These are phyloP conservation scores for Caenorhabditis sp. DNA, from an alignment of 2,888 invertebrate species.

Conservation along the genomic window DNA sequence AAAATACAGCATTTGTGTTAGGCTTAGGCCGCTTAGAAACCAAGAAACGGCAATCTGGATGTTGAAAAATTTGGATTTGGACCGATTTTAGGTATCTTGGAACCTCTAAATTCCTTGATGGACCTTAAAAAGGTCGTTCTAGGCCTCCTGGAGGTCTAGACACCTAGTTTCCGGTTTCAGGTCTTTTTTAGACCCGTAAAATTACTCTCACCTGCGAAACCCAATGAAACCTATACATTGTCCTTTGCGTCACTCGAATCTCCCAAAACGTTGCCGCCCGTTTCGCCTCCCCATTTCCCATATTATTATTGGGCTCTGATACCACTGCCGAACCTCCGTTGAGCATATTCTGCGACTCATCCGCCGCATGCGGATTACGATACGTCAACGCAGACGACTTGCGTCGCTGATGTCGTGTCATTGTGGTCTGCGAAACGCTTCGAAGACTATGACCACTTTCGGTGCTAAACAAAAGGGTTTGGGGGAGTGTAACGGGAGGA, in stretches of 20 bases:
- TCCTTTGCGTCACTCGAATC: conserved; percentile 44
- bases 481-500: too few relatives aligned
- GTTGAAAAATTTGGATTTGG: too few relatives aligned
- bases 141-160: too few relatives aligned
- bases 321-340: background rate
- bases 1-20: too few relatives aligned
- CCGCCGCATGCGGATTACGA: conserved; percentile 4
- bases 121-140: too few relatives aligned
- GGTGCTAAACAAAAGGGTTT: conserved; percentile 12
- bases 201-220: conserved; percentile 61
- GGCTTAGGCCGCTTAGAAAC: too few relatives aligned
- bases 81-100: too few relatives aligned
- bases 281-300: background rate
- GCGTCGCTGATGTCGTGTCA: conserved; percentile 10
- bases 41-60: too few relatives aligned
- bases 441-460: conserved; percentile 22
- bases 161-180: too few relatives aligned
- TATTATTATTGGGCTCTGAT: background rate
- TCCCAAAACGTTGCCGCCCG: conserved; percentile 4
- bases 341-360: background rate
- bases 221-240: conserved; percentile 69
- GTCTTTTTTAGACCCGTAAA: too few relatives aligned
- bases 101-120: too few relatives aligned
- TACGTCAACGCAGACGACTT: conserved; percentile 18
- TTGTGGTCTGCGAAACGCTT: background rate